A percentile compares a stretch with the other conserved stretches of the same genome.
Evolutionary conservation across 37 sponge, comb jelly and placozoan species (phyloP).

Genomic region (Ianthella basta): DNA sequence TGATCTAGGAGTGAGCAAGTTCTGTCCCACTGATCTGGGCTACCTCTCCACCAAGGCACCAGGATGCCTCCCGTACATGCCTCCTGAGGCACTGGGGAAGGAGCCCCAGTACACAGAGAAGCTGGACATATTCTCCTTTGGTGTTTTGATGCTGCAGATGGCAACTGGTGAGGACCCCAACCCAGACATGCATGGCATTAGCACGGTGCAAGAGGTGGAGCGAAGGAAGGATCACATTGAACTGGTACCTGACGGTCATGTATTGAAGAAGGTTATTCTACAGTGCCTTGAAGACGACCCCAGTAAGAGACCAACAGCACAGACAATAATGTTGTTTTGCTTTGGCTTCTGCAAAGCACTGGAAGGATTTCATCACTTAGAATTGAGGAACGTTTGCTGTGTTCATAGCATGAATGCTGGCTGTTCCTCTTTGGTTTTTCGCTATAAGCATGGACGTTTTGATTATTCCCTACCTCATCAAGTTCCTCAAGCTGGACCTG

Average conservation of each 20-base stretch:
- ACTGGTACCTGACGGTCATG: background rate
- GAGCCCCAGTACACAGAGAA: background rate
- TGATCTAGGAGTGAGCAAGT: background rate
- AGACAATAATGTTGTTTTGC: background rate
- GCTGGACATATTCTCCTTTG: conserved; percentile 5
- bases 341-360: background rate
- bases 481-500: too few species aligned
- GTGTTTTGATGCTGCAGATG: conserved; percentile 5
- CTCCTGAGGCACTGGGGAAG: background rate
- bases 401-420: too few species aligned
- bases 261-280: background rate
- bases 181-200: background rate
- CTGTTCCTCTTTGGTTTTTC: too few species aligned
- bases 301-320: background rate
- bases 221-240: background rate
- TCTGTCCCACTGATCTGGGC: background rate
- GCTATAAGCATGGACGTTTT: too few species aligned
- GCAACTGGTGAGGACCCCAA: background rate
- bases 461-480: too few species aligned
- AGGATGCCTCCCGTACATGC: conserved; percentile 2
- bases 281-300: background rate
- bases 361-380: too few species aligned
- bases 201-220: background rate
- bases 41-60: conserved; percentile 2
- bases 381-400: too few species aligned